Conservation (phyloP, 2,888 invertebrate species). For the Erebia palarica region DNA sequence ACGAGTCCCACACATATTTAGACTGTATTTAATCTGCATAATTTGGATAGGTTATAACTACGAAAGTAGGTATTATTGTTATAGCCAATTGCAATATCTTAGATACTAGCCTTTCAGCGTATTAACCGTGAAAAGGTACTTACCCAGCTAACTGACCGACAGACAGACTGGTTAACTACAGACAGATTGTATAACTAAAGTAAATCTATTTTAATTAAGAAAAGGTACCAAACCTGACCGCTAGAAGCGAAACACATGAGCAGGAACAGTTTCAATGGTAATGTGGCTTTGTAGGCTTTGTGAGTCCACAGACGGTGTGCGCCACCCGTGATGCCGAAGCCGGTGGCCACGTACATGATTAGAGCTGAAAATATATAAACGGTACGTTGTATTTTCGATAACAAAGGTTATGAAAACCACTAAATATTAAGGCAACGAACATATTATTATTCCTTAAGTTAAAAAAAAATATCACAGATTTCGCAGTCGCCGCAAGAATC, state of each 20-base stretch:
- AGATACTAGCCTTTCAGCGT: too few species aligned
- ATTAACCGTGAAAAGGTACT: too few species aligned
- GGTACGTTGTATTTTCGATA: not conserved
- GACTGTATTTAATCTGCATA: too few species aligned
- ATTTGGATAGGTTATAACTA: too few species aligned
- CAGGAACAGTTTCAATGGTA: slow-evolving; percentile 83
- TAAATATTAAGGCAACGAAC: not conserved
- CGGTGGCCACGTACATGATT: slow-evolving; percentile 83
- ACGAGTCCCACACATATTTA: too few species aligned
- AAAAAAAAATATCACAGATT: too few species aligned
- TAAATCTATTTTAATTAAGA: not conserved
- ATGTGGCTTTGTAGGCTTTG: slow-evolving; percentile 85
- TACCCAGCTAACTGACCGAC: too few species aligned
- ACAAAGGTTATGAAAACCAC: not conserved
- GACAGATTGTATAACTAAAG: not conserved
- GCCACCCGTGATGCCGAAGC: slow-evolving; percentile 88
- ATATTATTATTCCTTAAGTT: not conserved
- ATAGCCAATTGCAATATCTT: too few species aligned
- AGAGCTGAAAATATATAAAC: slow-evolving; percentile 63
- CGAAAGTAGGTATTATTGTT: too few species aligned
- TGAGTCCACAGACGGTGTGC: slow-evolving; percentile 88
- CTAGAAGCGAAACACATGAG: slow-evolving; percentile 84
- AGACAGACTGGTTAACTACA: not conserved
- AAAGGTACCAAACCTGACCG: slow-evolving; percentile 81
- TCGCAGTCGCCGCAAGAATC: too few species aligned